A percentile compares a stretch with the other conserved stretches of the same genome.
These are phyloP conservation scores for Alaudala cheleensis DNA, from an alignment of 2,113 vertebrate species.

Conservation along the genomic window DNA sequence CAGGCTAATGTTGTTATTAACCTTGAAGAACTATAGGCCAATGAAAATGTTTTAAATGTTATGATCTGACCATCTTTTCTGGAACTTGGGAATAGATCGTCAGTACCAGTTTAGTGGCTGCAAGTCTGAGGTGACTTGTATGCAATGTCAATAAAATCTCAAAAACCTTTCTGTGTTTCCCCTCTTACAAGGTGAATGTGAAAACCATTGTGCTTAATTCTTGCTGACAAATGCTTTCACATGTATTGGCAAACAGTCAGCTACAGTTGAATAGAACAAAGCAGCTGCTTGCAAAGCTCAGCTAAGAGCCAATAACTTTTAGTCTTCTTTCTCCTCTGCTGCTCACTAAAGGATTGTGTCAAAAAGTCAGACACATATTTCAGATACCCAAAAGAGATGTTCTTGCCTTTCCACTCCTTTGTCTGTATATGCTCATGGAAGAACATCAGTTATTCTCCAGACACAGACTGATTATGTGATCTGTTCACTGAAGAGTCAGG, in stretches of 20 bases:
- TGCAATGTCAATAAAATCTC: neutral
- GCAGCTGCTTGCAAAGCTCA: neutral
- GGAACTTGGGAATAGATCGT: neutral
- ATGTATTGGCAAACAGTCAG: constrained; percentile 60
- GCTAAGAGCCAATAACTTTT: constrained; percentile 47
- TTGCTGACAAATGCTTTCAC: constrained; percentile 62
- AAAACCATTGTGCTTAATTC: constrained; percentile 53
- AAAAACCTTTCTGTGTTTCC: constrained; percentile 14
- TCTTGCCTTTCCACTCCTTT: neutral
- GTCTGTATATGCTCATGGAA: neutral
- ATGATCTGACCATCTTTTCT: neutral
- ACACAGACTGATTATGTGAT: neutral
- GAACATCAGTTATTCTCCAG: neutral
- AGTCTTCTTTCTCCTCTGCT: constrained; percentile 31
- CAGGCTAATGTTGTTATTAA: neutral
- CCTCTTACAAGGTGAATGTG: constrained; percentile 44
- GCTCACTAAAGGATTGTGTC: neutral
- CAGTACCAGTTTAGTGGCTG: neutral
- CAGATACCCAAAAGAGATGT: neutral
- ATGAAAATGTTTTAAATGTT: constrained; percentile 17
- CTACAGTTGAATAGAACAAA: constrained; percentile 42
- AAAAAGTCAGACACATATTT: constrained; percentile 9
- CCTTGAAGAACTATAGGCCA: neutral
- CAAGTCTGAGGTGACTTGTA: neutral
- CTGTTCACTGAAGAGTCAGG: neutral